phyloP scores from a whole-genome alignment of 2,113 vertebrate genomes.

The Ammodytes marinus region DNA sequence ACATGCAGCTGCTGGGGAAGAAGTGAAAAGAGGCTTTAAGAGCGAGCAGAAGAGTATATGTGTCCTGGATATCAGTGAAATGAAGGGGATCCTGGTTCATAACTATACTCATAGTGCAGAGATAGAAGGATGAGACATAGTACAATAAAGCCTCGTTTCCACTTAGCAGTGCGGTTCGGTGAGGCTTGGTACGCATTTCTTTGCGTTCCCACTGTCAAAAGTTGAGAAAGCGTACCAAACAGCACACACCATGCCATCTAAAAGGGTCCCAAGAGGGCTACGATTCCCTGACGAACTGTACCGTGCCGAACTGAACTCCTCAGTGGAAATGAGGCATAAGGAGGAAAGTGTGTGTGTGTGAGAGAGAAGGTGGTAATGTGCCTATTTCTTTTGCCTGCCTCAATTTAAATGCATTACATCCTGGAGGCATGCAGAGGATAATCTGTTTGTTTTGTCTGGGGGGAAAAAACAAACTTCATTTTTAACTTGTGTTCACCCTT shows the following conservation, averaged over 20 bases:
- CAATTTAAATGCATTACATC: slow-evolving; percentile 67
- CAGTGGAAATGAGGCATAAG: too few relatives aligned
- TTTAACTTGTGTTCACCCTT: slow-evolving; percentile 63
- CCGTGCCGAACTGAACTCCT: too few relatives aligned
- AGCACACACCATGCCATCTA: too few relatives aligned
- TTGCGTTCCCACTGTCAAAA: too few relatives aligned
- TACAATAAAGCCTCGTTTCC: background rate
- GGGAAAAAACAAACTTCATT: slow-evolving; percentile 65
- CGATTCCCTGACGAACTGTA: too few relatives aligned
- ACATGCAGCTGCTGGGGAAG: slow-evolving; percentile 43
- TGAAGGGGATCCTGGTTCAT: slow-evolving; percentile 59
- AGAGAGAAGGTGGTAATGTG: slow-evolving; percentile 43
- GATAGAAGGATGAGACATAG: slow-evolving; percentile 36
- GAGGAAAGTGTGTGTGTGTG: slow-evolving; percentile 21
- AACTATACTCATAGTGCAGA: slow-evolving; percentile 33
- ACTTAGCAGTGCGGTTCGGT: too few relatives aligned
- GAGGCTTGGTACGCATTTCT: too few relatives aligned
- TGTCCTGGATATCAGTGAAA: slow-evolving; percentile 65
- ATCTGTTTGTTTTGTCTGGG: slow-evolving; percentile 74
- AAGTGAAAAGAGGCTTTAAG: slow-evolving; percentile 59
- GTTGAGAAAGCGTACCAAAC: too few relatives aligned
- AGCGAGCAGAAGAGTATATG: slow-evolving; percentile 45
- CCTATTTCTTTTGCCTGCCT: slow-evolving; percentile 57
- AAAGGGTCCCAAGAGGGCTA: too few relatives aligned
- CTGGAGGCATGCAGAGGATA: slow-evolving; percentile 62